phyloP scores from a whole-genome alignment of 1,140 invertebrate species.

The Ips typographus region DNA sequence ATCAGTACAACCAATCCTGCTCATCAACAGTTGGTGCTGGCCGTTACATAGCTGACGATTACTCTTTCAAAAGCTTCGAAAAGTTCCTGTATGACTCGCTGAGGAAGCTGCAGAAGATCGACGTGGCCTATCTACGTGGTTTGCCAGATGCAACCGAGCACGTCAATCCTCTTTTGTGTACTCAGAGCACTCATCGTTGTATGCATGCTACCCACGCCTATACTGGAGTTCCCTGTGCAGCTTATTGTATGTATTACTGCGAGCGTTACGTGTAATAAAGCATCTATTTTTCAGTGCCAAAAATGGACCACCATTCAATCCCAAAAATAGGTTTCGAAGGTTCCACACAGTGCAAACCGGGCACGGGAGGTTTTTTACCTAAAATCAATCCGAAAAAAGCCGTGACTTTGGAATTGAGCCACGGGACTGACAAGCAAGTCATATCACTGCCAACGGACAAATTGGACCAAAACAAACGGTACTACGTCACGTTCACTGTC shows the following conservation, averaged over 20 bases:
- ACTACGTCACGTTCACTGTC: conserved; percentile 87
- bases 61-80: conserved; percentile 85
- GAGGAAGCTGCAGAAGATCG: conserved; percentile 71
- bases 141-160: conserved; percentile 56
- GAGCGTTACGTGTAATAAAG: not conserved
- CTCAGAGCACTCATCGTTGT: conserved; percentile 81
- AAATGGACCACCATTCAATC: conserved; percentile 73
- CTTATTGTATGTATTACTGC: conserved; percentile 69
- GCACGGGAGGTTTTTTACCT: conserved; percentile 57
- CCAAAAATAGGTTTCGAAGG: conserved; percentile 62
- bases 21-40: conserved; percentile 66
- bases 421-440: conserved; percentile 77
- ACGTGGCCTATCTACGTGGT: conserved; percentile 63
- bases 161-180: conserved; percentile 70
- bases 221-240: conserved; percentile 82
- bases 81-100: conserved; percentile 88
- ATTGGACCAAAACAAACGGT: conserved; percentile 83
- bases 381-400: conserved; percentile 60
- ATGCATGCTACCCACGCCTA: conserved; percentile 88
- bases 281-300: conserved; percentile 60
- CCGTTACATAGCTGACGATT: conserved; percentile 70
- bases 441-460: conserved; percentile 82
- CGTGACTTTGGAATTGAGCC: conserved; percentile 74
- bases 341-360: conserved; percentile 51
- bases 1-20: conserved; percentile 79